Base-by-base conservation (phyloP, 2,888 invertebrate species). In the Ischnura elegans region DNA sequence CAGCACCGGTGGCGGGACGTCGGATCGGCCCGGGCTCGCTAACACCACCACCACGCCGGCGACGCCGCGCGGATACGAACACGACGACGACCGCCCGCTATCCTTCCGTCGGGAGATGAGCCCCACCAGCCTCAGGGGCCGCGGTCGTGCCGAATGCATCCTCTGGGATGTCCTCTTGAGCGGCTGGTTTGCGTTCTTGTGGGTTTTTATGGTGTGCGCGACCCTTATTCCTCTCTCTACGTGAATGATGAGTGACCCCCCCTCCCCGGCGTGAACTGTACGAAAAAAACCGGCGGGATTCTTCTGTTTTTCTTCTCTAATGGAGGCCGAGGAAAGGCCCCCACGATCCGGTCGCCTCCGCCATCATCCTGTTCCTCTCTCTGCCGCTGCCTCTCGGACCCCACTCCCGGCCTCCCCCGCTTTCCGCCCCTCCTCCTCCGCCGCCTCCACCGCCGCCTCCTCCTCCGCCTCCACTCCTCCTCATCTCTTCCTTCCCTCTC, bases 71-170 rank as follows among this genome's bases (percentile, higher is more conserved):
- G 76, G 29, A 13, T 8, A 61, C 61, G 61, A 61, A n/a, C n/a
- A 61, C 4, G 36, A 76, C 76, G 76, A 76, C 5, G 76, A 3
- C 76, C 36, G 16, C 29, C 8, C 13, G 76, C 76, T 36, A 36
- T 29, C 76, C 36, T 76, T 76, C 76, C 76, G 36, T 36, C 76
- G 76, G 76, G 76, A 76, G 76, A 76, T 29, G 8, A 29, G 16
- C 36, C 76, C 76, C 76, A 36, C 76, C 76, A 36, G 76, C 76
- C 76, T 76, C 10, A 16, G 76, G 76, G 76, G 76, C 29, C 76
- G 76, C 21, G 76, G 36, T 76, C 76, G 76, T 76, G 76, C 76
- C 76, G 76, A 16, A 76, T 76, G 76, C 76, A 76, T 76, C 76
- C 76, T 36, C 36, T 36, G 36, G 25, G 25, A 36, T 76, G 8